phyloP scores from a whole-genome alignment of 2,113 vertebrate genomes.

The Pipa parva region DNA sequence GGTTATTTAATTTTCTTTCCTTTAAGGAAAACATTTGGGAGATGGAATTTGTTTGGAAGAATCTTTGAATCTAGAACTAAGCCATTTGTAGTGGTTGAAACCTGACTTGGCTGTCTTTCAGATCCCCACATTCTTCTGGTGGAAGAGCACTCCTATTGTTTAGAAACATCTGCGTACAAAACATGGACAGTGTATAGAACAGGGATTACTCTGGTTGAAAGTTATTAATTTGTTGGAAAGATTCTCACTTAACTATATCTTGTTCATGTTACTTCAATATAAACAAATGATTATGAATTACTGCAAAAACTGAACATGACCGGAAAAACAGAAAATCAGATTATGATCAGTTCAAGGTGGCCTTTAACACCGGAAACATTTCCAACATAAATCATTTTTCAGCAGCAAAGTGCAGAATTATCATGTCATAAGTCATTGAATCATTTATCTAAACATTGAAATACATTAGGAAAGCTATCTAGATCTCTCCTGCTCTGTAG shows the following conservation, averaged over 20 bases:
- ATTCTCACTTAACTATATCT: not conserved
- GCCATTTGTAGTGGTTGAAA: not conserved
- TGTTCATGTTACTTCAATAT: too few relatives aligned
- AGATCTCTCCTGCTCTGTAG: too few relatives aligned
- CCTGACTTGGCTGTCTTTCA: not conserved
- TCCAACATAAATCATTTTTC: too few relatives aligned
- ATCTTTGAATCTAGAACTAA: not conserved
- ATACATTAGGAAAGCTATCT: too few relatives aligned
- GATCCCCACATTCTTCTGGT: not conserved
- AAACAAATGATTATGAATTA: too few relatives aligned
- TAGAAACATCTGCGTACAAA: not conserved
- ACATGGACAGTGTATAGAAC: not conserved
- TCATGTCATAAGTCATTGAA: too few relatives aligned
- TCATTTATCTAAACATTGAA: too few relatives aligned
- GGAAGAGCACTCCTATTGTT: constrained; percentile 4
- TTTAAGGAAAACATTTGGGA: not conserved
- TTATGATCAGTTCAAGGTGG: too few relatives aligned
- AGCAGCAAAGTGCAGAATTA: too few relatives aligned
- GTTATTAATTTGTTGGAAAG: not conserved
- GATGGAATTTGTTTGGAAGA: not conserved
- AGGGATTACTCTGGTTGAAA: not conserved
- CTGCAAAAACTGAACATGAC: too few relatives aligned
- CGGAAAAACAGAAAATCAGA: too few relatives aligned
- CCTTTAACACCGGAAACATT: too few relatives aligned
- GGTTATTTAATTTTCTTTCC: not conserved